These are phyloP conservation scores for Anguilla megastoma DNA, from an alignment of 2,797 vertebrate species.

Conservation along the genomic window DNA sequence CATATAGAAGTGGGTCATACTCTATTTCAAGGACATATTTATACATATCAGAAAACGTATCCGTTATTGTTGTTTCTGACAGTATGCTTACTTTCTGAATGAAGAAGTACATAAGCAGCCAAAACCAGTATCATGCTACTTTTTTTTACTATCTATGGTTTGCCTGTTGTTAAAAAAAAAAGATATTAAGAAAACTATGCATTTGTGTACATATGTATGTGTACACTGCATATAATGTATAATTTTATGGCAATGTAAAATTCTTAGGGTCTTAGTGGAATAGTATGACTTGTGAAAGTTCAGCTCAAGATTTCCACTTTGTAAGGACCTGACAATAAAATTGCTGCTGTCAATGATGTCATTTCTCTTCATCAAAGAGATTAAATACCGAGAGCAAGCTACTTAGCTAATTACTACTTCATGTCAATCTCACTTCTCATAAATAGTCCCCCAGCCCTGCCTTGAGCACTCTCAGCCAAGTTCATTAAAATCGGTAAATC, in stretches of 20 bases:
- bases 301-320: neutral
- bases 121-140: neutral
- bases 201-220: neutral
- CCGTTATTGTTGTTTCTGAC: neutral
- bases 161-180: neutral
- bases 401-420: conserved; percentile 26
- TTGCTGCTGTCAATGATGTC: neutral
- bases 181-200: too few species aligned
- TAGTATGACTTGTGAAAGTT: neutral
- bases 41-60: neutral
- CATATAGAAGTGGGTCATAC: neutral
- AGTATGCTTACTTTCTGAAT: neutral
- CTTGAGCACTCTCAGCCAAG: neutral
- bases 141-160: neutral
- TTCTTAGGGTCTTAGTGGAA: neutral
- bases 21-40: neutral
- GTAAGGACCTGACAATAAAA: conserved; percentile 4
- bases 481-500: neutral
- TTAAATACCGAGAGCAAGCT: neutral
- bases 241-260: neutral
- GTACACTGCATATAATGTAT: neutral
- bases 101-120: neutral
- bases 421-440: neutral
- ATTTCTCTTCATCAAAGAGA: conserved; percentile 14
- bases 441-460: neutral